Base-by-base conservation (phyloP, 2,888 invertebrate species). In the Neocrepidodera transversa region DNA sequence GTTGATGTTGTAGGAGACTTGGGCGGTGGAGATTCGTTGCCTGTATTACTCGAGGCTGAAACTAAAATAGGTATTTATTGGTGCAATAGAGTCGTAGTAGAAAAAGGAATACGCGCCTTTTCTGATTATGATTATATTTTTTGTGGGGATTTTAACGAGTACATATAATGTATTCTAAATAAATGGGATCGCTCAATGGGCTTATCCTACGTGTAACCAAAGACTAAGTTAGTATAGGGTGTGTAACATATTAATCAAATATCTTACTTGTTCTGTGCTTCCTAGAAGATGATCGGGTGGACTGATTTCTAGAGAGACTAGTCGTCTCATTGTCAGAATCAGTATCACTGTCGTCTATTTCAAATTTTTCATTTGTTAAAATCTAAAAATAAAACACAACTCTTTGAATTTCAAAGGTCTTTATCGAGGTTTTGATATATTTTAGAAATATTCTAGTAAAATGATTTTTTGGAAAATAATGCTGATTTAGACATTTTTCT, bases 311-410 rank as follows among this genome's bases (percentile, higher is more conserved):
- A 6, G 64, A 59, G 38, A 63, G 36, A 43, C 58, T 42, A 2
- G n/a, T 13, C 3, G 26, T 1, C 4, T 63, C 64, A 45, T 70
- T 49, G 20, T 60, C 63, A 38, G 53, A 70, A 48, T 71, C 71
- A 5, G 68, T 65, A 6, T 72, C 72, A 40, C 65, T 66, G 7
- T 69, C 68, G 6, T 71, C 70, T 26, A 49, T 55, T 49, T 70
- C 70, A 56, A 67, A 70, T 16, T 67, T 60, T 8, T 68, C 69
- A 57, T 72, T 69, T 26, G 70, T 76, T 49, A 78, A 64, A 64
- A 78, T 74, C 76, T 77, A 60, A 11, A 68, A 62, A 51, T 30
- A 51, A 60, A 7, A 20, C 18, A 13, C 6, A 17, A 18, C 14
- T 13, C 11, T 36, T 11, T 5, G 13, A 35, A 11, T 28, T 7